Percentiles rank a stretch among this genome's conserved stretches.
Conservation (phyloP, 2,888 invertebrate genomes). For the Prosapia bicincta region DNA sequence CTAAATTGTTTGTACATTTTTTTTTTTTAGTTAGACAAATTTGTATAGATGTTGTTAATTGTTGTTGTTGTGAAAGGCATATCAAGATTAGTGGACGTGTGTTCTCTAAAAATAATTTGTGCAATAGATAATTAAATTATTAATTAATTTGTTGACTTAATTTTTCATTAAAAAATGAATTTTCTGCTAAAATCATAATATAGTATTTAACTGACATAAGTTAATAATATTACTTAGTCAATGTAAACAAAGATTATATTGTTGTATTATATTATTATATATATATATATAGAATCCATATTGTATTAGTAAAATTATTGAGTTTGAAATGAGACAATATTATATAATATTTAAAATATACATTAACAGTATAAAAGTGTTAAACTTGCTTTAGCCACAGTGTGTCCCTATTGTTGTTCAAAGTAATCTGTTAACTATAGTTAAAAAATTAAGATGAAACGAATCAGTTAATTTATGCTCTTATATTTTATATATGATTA, state of each 20-base stretch:
- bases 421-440: too few species aligned
- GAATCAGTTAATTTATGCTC: too few species aligned
- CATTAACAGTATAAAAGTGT: neutral
- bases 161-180: slow-evolving; percentile 5
- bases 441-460: too few species aligned
- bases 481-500: too few species aligned
- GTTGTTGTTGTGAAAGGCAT: neutral
- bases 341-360: neutral
- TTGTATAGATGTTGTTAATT: slow-evolving; percentile 2
- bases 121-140: slow-evolving; percentile 24
- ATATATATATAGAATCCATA: neutral
- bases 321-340: slow-evolving; percentile 2
- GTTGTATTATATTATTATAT: neutral
- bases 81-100: neutral
- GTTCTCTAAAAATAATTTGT: slow-evolving; percentile 17
- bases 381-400: neutral
- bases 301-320: slow-evolving; percentile 2
- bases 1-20: slow-evolving; percentile 20
- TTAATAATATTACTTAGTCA: neutral
- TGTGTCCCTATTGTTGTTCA: neutral
- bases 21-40: slow-evolving; percentile 13
- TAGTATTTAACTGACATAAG: neutral
- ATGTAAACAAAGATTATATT: neutral
- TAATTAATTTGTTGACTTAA: slow-evolving; percentile 22
- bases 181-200: neutral